These are phyloP conservation scores for Phalacrocorax brasilianus DNA, from an alignment of 2,113 vertebrate genomes.

Conservation along the genomic window DNA sequence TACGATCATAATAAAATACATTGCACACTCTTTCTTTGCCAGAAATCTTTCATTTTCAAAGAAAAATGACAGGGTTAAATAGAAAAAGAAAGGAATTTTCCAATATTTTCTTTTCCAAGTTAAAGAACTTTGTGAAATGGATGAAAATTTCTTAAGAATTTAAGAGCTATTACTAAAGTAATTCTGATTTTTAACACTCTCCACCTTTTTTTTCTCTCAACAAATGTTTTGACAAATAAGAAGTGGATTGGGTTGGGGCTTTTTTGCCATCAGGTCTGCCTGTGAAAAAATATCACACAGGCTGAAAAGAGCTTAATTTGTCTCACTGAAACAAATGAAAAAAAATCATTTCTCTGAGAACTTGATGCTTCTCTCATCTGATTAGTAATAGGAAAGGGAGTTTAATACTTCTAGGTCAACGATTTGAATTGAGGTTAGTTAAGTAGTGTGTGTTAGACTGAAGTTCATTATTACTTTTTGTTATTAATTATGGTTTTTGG, in stretches of 20 bases:
- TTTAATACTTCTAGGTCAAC: constrained; percentile 46
- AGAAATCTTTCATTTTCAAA: not conserved
- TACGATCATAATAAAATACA: not conserved
- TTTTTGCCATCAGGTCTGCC: not conserved
- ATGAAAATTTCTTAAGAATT: not conserved
- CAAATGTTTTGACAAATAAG: not conserved
- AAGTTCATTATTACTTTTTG: constrained; percentile 34
- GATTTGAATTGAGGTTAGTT: constrained; percentile 37
- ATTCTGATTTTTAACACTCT: not conserved
- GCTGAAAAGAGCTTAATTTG: not conserved
- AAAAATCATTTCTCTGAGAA: not conserved
- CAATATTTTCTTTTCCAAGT: not conserved
- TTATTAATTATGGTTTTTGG: not conserved
- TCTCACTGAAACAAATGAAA: not conserved
- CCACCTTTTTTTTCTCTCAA: not conserved
- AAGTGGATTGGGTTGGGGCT: not conserved
- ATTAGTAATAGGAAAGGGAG: not conserved
- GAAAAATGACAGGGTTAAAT: not conserved
- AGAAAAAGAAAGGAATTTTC: not conserved
- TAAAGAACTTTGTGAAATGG: not conserved
- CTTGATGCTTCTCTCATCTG: not conserved
- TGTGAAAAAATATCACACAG: not conserved
- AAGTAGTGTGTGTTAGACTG: not conserved
- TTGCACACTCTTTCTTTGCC: not conserved
- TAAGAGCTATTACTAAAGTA: not conserved